phyloP scores from a whole-genome alignment of 2,797 vertebrate species.

The Lepus townsendii region DNA sequence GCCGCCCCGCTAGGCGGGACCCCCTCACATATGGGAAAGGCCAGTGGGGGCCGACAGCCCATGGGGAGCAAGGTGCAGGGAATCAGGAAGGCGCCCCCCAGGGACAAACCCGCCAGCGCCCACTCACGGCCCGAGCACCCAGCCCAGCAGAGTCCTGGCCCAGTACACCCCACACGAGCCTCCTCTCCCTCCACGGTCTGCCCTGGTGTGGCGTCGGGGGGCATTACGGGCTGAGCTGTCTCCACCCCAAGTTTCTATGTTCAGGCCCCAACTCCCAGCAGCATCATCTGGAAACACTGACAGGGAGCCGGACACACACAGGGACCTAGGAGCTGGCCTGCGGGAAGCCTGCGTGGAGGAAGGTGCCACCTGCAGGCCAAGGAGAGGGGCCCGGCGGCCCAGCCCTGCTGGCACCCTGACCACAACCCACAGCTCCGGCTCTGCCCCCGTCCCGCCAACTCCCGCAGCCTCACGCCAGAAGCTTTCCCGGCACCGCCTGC shows the following conservation, averaged over 20 bases:
- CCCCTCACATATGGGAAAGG: background rate
- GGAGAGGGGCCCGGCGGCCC: background rate
- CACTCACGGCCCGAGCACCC: background rate
- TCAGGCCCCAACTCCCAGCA: background rate
- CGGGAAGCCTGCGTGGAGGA: too few relatives aligned
- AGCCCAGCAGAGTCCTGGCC: background rate
- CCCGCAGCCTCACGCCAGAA: too few relatives aligned
- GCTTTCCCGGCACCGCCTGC: too few relatives aligned
- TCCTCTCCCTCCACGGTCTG: background rate
- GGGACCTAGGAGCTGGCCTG: too few relatives aligned
- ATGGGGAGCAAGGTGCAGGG: background rate
- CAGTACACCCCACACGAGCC: background rate
- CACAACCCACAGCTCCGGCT: background rate
- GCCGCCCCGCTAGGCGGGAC: background rate
- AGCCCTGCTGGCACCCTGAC: too few relatives aligned
- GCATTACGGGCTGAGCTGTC: background rate
- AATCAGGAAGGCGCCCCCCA: background rate
- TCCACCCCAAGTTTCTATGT: background rate
- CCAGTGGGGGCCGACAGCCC: background rate
- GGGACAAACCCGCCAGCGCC: too few relatives aligned
- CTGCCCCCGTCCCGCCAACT: too few relatives aligned
- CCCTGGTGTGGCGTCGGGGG: background rate
- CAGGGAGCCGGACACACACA: background rate
- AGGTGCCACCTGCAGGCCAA: fast-evolving
- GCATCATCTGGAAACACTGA: too few relatives aligned